Conservation (phyloP, 2,888 invertebrate species). For the Amphipoea oculea region DNA sequence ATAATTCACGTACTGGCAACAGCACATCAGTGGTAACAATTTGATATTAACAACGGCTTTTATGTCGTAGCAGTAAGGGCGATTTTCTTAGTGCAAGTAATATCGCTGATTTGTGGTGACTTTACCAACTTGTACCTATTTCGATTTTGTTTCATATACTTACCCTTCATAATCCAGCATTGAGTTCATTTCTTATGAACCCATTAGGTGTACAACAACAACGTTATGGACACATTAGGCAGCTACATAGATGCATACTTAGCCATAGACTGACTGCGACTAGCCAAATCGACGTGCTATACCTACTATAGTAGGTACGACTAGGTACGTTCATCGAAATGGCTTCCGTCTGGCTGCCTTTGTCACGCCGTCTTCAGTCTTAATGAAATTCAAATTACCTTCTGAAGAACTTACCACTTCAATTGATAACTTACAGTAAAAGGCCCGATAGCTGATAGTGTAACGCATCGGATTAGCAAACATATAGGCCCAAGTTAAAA, state of each 20-base stretch:
- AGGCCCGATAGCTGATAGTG: too few species aligned
- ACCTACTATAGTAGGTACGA: not conserved
- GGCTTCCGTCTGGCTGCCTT: conserved; percentile 55
- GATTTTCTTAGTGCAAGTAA: not conserved
- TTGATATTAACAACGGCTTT: not conserved
- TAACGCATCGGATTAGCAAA: too few species aligned
- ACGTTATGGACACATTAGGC: conserved; percentile 13
- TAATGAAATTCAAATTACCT: conserved; percentile 44
- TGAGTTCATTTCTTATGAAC: not conserved
- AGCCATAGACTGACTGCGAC: conserved; percentile 14
- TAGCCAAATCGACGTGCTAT: conserved; percentile 43
- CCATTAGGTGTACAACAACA: not conserved
- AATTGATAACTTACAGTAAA: not conserved
- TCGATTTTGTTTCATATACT: not conserved
- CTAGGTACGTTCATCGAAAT: conserved; percentile 33
- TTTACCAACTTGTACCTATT: not conserved
- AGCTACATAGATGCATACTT: not conserved
- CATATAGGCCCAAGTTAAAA: too few species aligned
- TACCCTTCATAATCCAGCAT: not conserved
- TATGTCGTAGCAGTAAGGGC: not conserved
- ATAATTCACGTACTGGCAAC: not conserved
- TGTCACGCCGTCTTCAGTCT: conserved; percentile 32
- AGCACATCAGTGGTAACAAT: too few species aligned
- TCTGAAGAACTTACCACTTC: not conserved
- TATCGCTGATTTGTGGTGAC: not conserved